Base-by-base conservation (phyloP, 2,113 vertebrate genomes). In the Lipophrys pholis region DNA sequence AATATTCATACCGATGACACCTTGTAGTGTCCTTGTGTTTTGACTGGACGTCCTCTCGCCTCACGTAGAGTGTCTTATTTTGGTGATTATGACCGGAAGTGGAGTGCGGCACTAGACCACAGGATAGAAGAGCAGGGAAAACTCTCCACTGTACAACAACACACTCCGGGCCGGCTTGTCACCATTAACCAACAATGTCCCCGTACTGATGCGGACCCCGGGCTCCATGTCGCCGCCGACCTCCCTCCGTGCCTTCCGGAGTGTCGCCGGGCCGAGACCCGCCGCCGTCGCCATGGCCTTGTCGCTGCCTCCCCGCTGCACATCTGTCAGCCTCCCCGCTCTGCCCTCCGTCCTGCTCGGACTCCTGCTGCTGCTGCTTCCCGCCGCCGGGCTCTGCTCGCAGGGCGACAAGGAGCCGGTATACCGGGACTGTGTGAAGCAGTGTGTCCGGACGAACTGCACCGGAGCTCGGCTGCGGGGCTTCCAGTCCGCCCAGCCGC, bases 351-450 rank as follows among this genome's bases (percentile, higher is more conserved):
- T 87, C 85, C 11, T 6, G n/a, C 21, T 30, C 21, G 21, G 21
- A 30, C 21, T 30, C 21, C 21, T 83, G 43, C 84, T 92, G 11
- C 76, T 92, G 71, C 11, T 82, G 58, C 66, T 78, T n/a, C 79
- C 83, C 8, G 65, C 40, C 56, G 62, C 93, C 0, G 95, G 89
- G 1, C 78, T 42, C 41, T 90, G 84, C 35, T 98, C 97, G 9
- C 96, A 95, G 63, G 97, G 97, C 12, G 97, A 98, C 81, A 96
- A 97, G 78, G 97, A 99, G 77, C 97, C 97, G 11, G 91, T 97
- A 17, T 99, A 99, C 90, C 95, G 95, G 11, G 95, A 98, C 77
- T 99, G 97, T 83, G 93, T 98, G 76, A 87, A 94, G 70, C 90
- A 84, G 1, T 98, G 97, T 83, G 95, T 97, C 74, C 94, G 93